These are phyloP conservation scores for Auanema freiburgensis DNA, from an alignment of 2,888 invertebrate species.

Conservation along the genomic window DNA sequence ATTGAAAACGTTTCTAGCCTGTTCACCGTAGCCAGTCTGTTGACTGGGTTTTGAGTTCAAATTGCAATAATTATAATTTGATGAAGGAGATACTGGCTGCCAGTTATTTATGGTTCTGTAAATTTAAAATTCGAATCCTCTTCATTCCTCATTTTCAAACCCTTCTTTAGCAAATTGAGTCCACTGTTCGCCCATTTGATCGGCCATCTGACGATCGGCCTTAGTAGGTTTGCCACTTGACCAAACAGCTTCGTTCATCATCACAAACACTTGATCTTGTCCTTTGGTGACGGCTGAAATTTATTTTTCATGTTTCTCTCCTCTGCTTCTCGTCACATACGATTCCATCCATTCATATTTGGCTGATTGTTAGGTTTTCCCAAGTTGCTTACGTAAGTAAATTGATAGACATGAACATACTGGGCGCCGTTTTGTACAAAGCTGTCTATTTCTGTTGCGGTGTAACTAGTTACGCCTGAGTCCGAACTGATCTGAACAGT, in stretches of 20 bases:
- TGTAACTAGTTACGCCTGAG: slow-evolving; percentile 30
- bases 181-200: slow-evolving; percentile 47
- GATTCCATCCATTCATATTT: slow-evolving; percentile 41
- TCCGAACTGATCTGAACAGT: slow-evolving; percentile 39
- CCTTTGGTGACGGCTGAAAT: slow-evolving; percentile 47
- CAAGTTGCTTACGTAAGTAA: slow-evolving; percentile 43
- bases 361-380: slow-evolving; percentile 37
- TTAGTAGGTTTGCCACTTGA: slow-evolving; percentile 28
- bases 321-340: slow-evolving; percentile 19
- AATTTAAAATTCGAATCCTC: not conserved
- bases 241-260: slow-evolving; percentile 50
- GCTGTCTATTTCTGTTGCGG: slow-evolving; percentile 36
- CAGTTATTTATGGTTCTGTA: slow-evolving; percentile 41
- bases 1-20: slow-evolving; percentile 44
- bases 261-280: slow-evolving; percentile 46
- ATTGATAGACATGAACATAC: slow-evolving; percentile 42
- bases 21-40: slow-evolving; percentile 34
- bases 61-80: slow-evolving; percentile 45
- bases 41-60: slow-evolving; percentile 31
- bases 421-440: slow-evolving; percentile 37
- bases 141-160: slow-evolving; percentile 13
- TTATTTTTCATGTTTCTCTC: not conserved
- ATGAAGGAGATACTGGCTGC: slow-evolving; percentile 32
- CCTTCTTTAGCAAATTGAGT: slow-evolving; percentile 50
- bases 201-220: slow-evolving; percentile 40